Conservation (phyloP, 2,797 vertebrate species). For the Furcifer pardalis region DNA sequence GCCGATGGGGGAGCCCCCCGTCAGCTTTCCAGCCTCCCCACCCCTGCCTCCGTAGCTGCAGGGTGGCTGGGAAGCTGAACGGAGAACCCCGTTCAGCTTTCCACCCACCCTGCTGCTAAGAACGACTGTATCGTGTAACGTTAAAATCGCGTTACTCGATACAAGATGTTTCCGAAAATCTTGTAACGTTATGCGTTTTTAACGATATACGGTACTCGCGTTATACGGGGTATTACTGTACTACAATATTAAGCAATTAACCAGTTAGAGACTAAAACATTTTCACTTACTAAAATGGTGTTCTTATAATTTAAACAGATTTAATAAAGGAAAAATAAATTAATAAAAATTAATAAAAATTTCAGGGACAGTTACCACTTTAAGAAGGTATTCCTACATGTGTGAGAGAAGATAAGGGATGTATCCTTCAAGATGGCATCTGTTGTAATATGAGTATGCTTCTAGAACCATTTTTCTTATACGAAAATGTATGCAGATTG, state of each 20-base stretch:
- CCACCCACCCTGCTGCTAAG: too few species aligned
- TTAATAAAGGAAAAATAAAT: neutral
- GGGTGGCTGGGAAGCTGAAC: too few species aligned
- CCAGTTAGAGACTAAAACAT: neutral
- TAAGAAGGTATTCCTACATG: neutral
- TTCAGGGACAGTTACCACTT: neutral
- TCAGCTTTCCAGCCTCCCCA: too few species aligned
- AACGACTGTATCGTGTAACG: too few species aligned
- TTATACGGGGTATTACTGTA: too few species aligned
- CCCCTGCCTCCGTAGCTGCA: too few species aligned
- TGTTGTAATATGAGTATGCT: neutral
- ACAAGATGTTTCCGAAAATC: too few species aligned
- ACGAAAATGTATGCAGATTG: neutral
- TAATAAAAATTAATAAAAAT: neutral
- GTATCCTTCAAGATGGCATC: neutral
- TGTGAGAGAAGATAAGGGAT: neutral
- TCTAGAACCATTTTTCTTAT: neutral
- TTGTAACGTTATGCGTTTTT: too few species aligned
- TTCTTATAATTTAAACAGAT: neutral
- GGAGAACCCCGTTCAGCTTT: too few species aligned
- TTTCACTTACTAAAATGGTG: neutral
- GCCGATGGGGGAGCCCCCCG: too few species aligned
- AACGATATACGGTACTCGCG: too few species aligned
- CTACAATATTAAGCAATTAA: constrained; percentile 1
- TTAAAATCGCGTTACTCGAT: too few species aligned